Percentiles rank a stretch among this genome's conserved stretches.
Evolutionary conservation across 2,113 vertebrate species (phyloP).

Genomic region (Illadopsis cleaveri): DNA sequence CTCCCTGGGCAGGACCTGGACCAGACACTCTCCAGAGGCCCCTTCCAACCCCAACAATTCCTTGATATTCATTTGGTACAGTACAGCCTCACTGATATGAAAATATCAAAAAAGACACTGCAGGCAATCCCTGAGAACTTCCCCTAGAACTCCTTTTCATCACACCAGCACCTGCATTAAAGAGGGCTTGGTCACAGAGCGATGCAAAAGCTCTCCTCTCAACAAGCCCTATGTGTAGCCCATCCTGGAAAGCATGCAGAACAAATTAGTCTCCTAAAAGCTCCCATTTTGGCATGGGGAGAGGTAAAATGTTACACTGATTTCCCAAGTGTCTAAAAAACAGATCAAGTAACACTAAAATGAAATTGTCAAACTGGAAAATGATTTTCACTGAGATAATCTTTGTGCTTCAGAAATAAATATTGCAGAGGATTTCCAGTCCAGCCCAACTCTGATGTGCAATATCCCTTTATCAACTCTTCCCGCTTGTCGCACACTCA

Average conservation of each 20-base stretch:
- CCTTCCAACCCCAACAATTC: background rate
- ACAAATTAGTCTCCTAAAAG: conserved; percentile 72
- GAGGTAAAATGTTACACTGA: conserved; percentile 69
- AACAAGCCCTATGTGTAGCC: conserved; percentile 39
- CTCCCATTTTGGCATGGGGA: conserved; percentile 56
- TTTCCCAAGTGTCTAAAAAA: conserved; percentile 74
- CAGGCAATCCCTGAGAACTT: conserved; percentile 12
- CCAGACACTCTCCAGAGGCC: accelerated
- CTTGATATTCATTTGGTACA: background rate
- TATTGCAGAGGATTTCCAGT: conserved; percentile 20
- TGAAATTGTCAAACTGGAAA: conserved; percentile 74
- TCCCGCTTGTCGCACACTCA: background rate
- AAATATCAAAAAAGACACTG: conserved; percentile 39
- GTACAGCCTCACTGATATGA: background rate
- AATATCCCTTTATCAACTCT: background rate
- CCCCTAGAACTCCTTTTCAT: conserved; percentile 44
- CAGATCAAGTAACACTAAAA: conserved; percentile 74
- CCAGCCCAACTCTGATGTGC: background rate
- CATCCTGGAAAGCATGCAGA: conserved; percentile 56
- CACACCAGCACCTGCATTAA: conserved; percentile 40
- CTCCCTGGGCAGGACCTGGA: background rate
- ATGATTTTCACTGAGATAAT: conserved; percentile 65
- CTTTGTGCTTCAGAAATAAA: conserved; percentile 65
- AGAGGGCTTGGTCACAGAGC: conserved; percentile 51
- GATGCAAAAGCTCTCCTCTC: conserved; percentile 60